Evolutionary conservation across 64 coral and sea anemone genomes (phyloP).

Genomic region (Cladopsammia gracilis): DNA sequence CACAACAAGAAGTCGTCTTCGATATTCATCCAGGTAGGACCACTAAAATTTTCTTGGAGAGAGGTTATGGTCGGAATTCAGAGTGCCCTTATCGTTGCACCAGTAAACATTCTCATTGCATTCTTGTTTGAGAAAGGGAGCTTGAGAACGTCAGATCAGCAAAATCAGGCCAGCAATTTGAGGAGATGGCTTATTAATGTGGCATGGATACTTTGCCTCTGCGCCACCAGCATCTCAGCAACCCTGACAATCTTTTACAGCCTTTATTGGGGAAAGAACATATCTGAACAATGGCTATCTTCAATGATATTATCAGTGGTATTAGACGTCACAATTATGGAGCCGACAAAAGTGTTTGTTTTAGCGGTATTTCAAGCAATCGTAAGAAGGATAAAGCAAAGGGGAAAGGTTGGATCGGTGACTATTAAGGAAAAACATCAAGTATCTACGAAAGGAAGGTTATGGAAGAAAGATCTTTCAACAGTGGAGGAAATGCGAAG

Average conservation of each 20-base stretch:
- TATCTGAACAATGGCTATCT: slow-evolving; percentile 1
- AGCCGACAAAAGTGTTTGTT: neutral
- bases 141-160: neutral
- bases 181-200: neutral
- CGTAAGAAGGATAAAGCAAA: neutral
- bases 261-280: neutral
- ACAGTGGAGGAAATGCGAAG: neutral
- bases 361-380: neutral
- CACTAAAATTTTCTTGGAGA: neutral
- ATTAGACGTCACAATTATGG: neutral
- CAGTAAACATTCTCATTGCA: slow-evolving; percentile 23
- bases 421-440: neutral
- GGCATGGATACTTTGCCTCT: neutral
- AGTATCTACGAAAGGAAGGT: neutral
- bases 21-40: neutral
- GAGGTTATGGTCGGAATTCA: slow-evolving; percentile 15
- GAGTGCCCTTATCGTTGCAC: slow-evolving; percentile 24
- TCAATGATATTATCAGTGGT: neutral
- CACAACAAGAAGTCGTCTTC: neutral
- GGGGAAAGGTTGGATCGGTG: neutral
- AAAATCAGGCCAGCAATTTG: neutral
- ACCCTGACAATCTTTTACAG: neutral
- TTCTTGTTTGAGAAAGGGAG: slow-evolving; percentile 34
- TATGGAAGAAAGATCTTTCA: neutral
- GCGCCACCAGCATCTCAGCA: neutral